A percentile compares a stretch with the other conserved stretches of the same genome.
Evolutionary conservation across 2,888 invertebrate species (phyloP).

Genomic region (Torymus tubicola): DNA sequence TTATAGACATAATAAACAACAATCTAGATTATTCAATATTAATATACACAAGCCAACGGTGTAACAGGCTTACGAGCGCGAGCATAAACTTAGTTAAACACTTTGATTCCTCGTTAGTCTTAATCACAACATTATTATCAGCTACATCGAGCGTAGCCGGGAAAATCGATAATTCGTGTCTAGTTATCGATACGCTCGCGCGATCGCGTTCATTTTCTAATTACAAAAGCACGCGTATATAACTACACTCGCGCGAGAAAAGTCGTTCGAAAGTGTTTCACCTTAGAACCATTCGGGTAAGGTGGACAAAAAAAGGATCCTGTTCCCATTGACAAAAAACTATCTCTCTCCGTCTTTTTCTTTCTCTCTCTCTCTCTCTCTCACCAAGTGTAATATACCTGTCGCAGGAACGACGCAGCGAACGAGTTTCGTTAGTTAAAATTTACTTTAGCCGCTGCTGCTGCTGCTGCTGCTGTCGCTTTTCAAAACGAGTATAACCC

Average conservation of each 20-base stretch:
- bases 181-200: background rate
- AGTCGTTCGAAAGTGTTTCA: constrained; percentile 39
- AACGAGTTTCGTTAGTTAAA: constrained; percentile 21
- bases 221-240: background rate
- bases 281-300: background rate
- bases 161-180: background rate
- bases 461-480: background rate
- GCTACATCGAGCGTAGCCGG: too few species aligned
- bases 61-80: too few species aligned
- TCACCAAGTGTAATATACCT: too few species aligned
- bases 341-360: background rate
- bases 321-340: constrained; percentile 1
- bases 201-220: constrained; percentile 2
- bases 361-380: too few species aligned
- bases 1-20: too few species aligned
- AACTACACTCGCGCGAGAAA: background rate
- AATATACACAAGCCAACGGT: too few species aligned
- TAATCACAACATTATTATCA: too few species aligned
- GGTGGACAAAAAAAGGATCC: constrained; percentile 17
- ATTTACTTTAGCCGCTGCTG: constrained; percentile 9
- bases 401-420: too few species aligned
- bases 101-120: too few species aligned
- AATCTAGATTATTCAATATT: too few species aligned
- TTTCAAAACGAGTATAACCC: constrained; percentile 10
- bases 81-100: too few species aligned